Evolutionary conservation across 2,113 vertebrate genomes (phyloP).

Genomic region (Corvus cornix): DNA sequence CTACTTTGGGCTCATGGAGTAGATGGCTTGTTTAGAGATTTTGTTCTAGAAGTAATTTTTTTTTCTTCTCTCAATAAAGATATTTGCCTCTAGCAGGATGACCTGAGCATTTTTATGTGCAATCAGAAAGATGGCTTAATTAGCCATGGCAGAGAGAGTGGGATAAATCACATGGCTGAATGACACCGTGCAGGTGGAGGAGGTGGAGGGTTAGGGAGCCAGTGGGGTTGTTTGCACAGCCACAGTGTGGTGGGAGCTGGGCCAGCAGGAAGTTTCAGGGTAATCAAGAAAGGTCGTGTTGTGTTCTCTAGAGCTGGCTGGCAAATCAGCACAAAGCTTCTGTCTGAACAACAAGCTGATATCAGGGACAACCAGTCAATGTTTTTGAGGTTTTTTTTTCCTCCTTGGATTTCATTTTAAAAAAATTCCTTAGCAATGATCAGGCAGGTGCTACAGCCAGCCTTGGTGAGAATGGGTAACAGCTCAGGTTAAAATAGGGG

Average conservation of each 20-base stretch:
- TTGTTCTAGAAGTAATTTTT: background rate
- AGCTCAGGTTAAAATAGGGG: background rate
- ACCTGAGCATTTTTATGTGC: background rate
- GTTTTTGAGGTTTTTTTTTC: background rate
- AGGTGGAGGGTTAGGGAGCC: background rate
- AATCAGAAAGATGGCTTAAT: background rate
- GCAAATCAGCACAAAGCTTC: background rate
- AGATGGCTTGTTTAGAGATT: background rate
- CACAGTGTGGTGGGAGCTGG: background rate
- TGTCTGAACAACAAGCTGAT: background rate
- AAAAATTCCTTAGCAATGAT: background rate
- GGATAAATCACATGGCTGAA: background rate
- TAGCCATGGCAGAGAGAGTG: background rate
- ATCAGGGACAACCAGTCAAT: background rate
- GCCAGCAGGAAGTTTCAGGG: background rate
- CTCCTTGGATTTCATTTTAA: background rate
- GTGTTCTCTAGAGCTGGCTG: background rate
- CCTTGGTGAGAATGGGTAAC: background rate
- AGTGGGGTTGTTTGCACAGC: rapidly evolving
- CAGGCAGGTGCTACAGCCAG: background rate
- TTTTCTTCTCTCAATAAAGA: background rate
- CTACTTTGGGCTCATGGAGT: background rate
- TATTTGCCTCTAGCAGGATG: background rate
- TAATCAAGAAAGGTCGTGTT: background rate
- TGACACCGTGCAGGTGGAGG: background rate